phyloP scores from a whole-genome alignment of 2,797 vertebrate species.

The Oreochromis mossambicus region DNA sequence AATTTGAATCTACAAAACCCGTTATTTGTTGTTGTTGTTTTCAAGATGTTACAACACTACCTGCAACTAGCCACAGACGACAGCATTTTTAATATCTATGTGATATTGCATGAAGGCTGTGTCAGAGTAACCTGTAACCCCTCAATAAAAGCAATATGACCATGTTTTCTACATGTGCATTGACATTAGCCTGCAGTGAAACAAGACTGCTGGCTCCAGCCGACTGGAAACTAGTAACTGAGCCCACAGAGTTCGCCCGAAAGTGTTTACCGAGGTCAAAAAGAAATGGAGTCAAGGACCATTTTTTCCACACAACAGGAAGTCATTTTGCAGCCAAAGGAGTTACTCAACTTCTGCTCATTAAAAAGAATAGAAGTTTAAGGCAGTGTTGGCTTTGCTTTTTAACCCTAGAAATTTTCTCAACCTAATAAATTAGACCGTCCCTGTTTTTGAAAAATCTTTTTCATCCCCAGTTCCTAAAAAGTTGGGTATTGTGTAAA shows the following conservation, averaged over 20 bases:
- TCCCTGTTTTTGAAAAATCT: not conserved
- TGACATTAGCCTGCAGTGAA: not conserved
- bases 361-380: not conserved
- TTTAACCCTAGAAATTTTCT: not conserved
- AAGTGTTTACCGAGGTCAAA: not conserved
- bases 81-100: not conserved
- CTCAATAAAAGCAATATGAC: not conserved
- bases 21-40: rapidly evolving
- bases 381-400: not conserved
- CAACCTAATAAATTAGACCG: rapidly evolving
- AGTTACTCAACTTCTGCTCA: not conserved
- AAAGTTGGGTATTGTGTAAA: not conserved
- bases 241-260: not conserved
- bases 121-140: not conserved
- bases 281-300: not conserved
- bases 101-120: not conserved
- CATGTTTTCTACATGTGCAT: not conserved
- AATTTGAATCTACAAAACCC: not conserved
- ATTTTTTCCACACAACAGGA: not conserved
- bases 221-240: not conserved
- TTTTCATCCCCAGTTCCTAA: not conserved
- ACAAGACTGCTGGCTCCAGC: not conserved
- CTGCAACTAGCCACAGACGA: not conserved
- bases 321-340: not conserved
- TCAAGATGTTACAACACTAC: rapidly evolving